Evolutionary conservation across 1,140 invertebrate species (phyloP), one percentile per base, ranked within the genome.

Genomic region (Steinernema khuongi): DNA sequence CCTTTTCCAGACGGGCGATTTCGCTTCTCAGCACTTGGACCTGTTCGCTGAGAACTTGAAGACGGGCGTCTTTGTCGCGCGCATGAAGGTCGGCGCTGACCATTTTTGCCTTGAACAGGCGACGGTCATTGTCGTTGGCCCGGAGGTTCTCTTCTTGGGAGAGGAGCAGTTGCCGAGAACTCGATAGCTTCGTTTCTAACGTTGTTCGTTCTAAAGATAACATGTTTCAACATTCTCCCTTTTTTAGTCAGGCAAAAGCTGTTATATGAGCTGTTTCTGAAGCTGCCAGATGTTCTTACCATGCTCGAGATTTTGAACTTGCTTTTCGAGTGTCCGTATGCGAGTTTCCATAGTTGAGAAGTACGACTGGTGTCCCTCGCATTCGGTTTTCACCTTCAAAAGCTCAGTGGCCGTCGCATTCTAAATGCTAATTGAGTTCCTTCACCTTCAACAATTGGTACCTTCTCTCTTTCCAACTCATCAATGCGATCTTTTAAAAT

Each of bases 131-230:
- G 1, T 75, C 74, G 30, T 67, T 41, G 26, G 74, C 71, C 1
- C 73, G 44, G 73, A 75, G 41, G 29, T 22, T 31, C 74, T 75
- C 74, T 75, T 75, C 74, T 7, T 75, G 74, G 31, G 72, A 32
- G 30, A 75, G 28, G 1, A 75, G 43, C 18, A 75, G 26, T 31
- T 75, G 74, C 22, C 74, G 50, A 26, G 50, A 60, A 22, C 50
- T 60, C 50, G 50, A 14, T 4, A 60, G 19, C 22, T 60, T 60
- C 4, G 11, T 60, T 22, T 60, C 50, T 22, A 60, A 26, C 50
- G 50, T n/a, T 22, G 22, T 60, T 11, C 50, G 50, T 60, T 60
- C 50, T 60, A 22, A 4, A 60, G n/a, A 11, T 41, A n/a, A 60
- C 14, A 22, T 2, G 26, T 7, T 7, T 60, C 11, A n/a, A n/a